A percentile compares a stretch with the other conserved stretches of the same genome.
phyloP scores from a whole-genome alignment of 2,113 vertebrate species.

The Anolis carolinensis region DNA sequence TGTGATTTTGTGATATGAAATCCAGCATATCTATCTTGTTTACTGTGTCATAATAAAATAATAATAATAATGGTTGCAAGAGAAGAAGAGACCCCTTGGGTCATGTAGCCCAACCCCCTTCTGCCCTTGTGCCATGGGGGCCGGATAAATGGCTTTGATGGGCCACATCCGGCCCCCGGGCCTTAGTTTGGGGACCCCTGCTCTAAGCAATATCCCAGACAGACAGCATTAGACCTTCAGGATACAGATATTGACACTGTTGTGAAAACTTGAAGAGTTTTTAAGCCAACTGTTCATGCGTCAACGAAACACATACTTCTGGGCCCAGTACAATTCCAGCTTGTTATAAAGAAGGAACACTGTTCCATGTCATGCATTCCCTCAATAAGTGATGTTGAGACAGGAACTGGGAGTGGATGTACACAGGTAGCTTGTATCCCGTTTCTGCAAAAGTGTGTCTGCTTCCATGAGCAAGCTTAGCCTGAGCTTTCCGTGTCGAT shows the following conservation, averaged over 20 bases:
- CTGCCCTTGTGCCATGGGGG: no score
- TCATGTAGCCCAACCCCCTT: no score
- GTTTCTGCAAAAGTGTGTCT: slow-evolving; percentile 48
- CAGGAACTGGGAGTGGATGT: slow-evolving; percentile 21
- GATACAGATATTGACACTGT: neutral
- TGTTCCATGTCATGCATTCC: neutral
- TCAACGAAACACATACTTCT: neutral
- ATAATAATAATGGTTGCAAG: no score
- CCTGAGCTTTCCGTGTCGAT: slow-evolving; percentile 51
- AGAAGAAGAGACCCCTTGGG: no score
- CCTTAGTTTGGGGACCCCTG: no score
- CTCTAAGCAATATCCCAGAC: no score
- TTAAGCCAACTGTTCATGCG: neutral
- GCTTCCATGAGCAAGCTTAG: slow-evolving; percentile 49
- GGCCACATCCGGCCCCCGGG: no score
- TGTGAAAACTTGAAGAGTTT: neutral
- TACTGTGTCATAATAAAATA: no score
- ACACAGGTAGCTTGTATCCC: slow-evolving; percentile 40
- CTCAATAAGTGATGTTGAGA: neutral
- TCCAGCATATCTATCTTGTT: no score
- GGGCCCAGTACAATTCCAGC: neutral
- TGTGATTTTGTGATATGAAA: no score
- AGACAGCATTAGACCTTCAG: no score
- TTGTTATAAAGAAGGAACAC: neutral
- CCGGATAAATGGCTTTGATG: no score